A percentile compares a stretch with the other conserved stretches of the same genome.
Conservation (phyloP, 2,888 invertebrate genomes). For the Heliconius charithonia region DNA sequence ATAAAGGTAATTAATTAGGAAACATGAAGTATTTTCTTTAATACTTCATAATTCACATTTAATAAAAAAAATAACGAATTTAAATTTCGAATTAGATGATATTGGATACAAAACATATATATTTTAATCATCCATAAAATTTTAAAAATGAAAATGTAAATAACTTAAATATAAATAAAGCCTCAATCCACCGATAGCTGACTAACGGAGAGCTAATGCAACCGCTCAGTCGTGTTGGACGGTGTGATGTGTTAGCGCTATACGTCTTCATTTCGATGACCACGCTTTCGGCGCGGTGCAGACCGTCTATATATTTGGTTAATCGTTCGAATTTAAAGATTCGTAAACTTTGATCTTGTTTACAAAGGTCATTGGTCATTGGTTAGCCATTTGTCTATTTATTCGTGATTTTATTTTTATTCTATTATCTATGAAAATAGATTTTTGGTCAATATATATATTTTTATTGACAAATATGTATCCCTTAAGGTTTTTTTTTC, state of each 20-base stretch:
- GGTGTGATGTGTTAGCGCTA: conserved; percentile 69
- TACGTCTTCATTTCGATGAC: conserved; percentile 75
- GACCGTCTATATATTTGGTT: conserved; percentile 61
- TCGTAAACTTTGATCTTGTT: conserved; percentile 16
- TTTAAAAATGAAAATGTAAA: too few relatives aligned
- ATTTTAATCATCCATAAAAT: too few relatives aligned
- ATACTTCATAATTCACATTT: too few relatives aligned
- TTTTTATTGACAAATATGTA: too few relatives aligned
- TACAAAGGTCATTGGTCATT: neutral
- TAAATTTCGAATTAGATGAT: too few relatives aligned
- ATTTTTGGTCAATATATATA: too few relatives aligned
- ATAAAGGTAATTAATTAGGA: too few relatives aligned
- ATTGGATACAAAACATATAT: too few relatives aligned
- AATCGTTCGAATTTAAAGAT: conserved; percentile 51
- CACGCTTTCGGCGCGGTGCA: conserved; percentile 70
- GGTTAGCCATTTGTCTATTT: neutral
- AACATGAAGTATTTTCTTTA: too few relatives aligned
- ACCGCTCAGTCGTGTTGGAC: conserved; percentile 21
- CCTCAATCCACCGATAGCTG: neutral
- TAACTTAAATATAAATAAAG: neutral
- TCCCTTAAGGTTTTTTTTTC: too few relatives aligned
- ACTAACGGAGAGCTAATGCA: conserved; percentile 32
- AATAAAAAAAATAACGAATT: too few relatives aligned
- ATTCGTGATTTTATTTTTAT: neutral
- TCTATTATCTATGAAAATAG: too few relatives aligned